phyloP scores from a whole-genome alignment of 2,888 invertebrate species.

The Thymelicus lineola region DNA sequence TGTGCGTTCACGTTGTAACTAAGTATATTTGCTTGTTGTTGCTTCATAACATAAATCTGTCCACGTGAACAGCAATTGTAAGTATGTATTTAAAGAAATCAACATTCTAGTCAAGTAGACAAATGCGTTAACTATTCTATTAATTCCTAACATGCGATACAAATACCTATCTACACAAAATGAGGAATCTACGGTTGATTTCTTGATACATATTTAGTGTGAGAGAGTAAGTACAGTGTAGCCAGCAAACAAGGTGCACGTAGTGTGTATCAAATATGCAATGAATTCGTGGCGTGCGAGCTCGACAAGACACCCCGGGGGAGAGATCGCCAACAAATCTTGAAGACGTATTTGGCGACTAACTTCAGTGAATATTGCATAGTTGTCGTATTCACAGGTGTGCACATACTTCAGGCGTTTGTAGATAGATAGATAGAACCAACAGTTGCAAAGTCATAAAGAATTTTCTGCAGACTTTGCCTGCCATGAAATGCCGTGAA shows the following conservation, averaged over 20 bases:
- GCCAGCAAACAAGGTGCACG: constrained; percentile 24
- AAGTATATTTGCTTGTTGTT: too few relatives aligned
- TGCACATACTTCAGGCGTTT: neutral
- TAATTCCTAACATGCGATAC: too few relatives aligned
- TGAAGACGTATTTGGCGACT: constrained; percentile 15
- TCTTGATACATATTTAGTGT: constrained; percentile 32
- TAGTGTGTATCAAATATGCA: constrained; percentile 34
- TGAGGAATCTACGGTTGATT: constrained; percentile 13
- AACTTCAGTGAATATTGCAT: constrained; percentile 4
- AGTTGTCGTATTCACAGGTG: neutral
- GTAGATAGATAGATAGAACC: too few relatives aligned
- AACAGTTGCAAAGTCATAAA: too few relatives aligned
- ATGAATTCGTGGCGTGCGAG: constrained; percentile 31
- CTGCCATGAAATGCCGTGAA: too few relatives aligned
- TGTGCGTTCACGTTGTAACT: too few relatives aligned
- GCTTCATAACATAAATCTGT: too few relatives aligned
- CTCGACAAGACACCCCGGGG: constrained; percentile 18
- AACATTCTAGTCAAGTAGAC: too few relatives aligned
- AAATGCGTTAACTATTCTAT: too few relatives aligned
- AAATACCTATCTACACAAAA: neutral
- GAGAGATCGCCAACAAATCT: constrained; percentile 27
- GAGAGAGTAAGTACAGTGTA: constrained; percentile 32
- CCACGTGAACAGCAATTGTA: too few relatives aligned
- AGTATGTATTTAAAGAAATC: too few relatives aligned
- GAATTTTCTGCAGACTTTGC: too few relatives aligned